These are phyloP conservation scores for Disparrhopalites patrizii DNA, from an alignment of 2,888 invertebrate species.

Conservation along the genomic window DNA sequence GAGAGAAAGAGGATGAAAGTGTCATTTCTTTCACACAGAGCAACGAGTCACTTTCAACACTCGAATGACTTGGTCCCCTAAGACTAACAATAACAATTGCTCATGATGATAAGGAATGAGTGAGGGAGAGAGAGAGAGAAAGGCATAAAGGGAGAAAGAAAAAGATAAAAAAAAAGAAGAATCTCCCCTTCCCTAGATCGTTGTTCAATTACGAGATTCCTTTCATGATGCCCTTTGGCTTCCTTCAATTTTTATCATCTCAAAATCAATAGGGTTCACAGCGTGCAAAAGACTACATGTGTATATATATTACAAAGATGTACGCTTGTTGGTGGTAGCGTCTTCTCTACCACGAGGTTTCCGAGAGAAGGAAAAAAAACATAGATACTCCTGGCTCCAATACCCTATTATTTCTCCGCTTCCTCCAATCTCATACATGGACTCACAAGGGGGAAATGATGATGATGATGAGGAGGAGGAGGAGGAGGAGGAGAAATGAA, in stretches of 20 bases:
- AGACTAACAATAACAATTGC: conserved; percentile 19
- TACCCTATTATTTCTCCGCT: not conserved
- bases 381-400: not conserved
- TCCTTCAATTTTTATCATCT: conserved; percentile 46
- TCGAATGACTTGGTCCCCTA: not conserved
- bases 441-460: too few species aligned
- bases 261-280: conserved; percentile 47
- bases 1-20: conserved; percentile 14
- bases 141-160: not conserved
- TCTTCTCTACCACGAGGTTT: not conserved
- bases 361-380: too few species aligned
- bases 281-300: conserved; percentile 36
- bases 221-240: conserved; percentile 47
- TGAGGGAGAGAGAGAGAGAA: not conserved
- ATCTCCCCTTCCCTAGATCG: conserved; percentile 13
- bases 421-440: not conserved
- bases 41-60: conserved; percentile 18
- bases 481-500: too few species aligned
- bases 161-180: conserved; percentile 16
- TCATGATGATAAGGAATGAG: not conserved
- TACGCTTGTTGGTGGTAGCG: conserved; percentile 16
- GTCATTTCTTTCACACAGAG: conserved; percentile 21
- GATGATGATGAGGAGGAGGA: too few species aligned
- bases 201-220: conserved; percentile 46
- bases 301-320: too few species aligned